phyloP scores from a whole-genome alignment of 2,888 invertebrate genomes.

The Azorinus chamasolen region DNA sequence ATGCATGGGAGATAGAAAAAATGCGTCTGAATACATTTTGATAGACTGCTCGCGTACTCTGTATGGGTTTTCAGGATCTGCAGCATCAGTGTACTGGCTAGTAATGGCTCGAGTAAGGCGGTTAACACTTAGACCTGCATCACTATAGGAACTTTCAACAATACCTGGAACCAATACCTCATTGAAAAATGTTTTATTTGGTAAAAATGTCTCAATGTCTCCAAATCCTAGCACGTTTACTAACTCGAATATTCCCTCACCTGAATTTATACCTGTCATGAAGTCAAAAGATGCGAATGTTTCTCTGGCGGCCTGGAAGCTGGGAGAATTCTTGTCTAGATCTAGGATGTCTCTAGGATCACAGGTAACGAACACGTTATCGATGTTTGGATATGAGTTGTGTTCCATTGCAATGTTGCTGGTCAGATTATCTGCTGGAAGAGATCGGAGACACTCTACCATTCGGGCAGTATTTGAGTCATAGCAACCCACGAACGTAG shows the following conservation, averaged over 20 bases:
- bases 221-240: conserved; percentile 16
- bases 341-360: conserved; percentile 26
- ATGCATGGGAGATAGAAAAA: conserved; percentile 97
- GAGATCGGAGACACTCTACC: background rate
- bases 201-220: conserved; percentile 17
- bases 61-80: conserved; percentile 88
- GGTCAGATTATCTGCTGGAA: background rate
- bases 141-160: background rate
- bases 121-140: background rate
- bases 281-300: conserved; percentile 48
- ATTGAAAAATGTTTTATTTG: conserved; percentile 26
- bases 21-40: conserved; percentile 96
- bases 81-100: conserved; percentile 43
- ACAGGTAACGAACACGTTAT: conserved; percentile 44
- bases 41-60: conserved; percentile 94
- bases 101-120: conserved; percentile 13
- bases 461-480: background rate
- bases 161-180: conserved; percentile 22
- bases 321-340: conserved; percentile 16
- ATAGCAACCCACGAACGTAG: background rate
- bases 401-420: conserved; percentile 1
- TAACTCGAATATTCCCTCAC: conserved; percentile 43
- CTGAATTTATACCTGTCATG: conserved; percentile 35
- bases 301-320: conserved; percentile 29
- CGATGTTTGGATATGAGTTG: conserved; percentile 23